Evolutionary conservation across 1,140 invertebrate genomes (phyloP), one percentile per base, ranked within the genome.

Genomic region (Mycetomoellerius zeteki): DNA sequence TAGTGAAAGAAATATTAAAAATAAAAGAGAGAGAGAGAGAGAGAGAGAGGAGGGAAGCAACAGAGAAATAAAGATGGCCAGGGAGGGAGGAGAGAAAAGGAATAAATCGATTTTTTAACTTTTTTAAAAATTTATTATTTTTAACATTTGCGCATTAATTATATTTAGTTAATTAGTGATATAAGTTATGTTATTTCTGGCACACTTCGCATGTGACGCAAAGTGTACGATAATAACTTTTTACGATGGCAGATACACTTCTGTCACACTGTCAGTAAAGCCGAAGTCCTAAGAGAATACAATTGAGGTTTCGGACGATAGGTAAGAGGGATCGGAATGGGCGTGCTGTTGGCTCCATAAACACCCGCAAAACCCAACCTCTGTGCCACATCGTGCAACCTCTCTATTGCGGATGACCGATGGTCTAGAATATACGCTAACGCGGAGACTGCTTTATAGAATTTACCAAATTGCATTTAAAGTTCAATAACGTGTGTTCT

Each of bases 291-390:
- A 85, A 90, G 64, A 90, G 91, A 92, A 86, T 89, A 91, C 85
- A 88, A 86, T 90, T 82, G 85, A 91, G 87, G 81, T 92, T 88
- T 86, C 33, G 56, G 19, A 47, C 56, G 75, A 86, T 86, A 43
- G 78, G 60, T 52, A 84, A 88, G 71, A 88, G 76, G 65, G 60
- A 54, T 56, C 65, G 21, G 78, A 86, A 86, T 86, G 89, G 92
- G 90, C 91, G 90, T 92, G 77, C 75, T 88, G 90, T 93, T 93
- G 87, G 85, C 47, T 93, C 88, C 78, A 90, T 93, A 93, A 93
- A 91, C 89, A 93, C 90, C 90, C 92, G 88, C 92, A 92, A 93
- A 92, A 87, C 50, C 80, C 92, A 86, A 89, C 86, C 86, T 91
- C 60, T 64, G 19, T n/a, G 56, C 67, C 76, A 37, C 81, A 87